Evolutionary conservation across 2,888 invertebrate species (phyloP).

Genomic region (Dermolepida albohirtum): DNA sequence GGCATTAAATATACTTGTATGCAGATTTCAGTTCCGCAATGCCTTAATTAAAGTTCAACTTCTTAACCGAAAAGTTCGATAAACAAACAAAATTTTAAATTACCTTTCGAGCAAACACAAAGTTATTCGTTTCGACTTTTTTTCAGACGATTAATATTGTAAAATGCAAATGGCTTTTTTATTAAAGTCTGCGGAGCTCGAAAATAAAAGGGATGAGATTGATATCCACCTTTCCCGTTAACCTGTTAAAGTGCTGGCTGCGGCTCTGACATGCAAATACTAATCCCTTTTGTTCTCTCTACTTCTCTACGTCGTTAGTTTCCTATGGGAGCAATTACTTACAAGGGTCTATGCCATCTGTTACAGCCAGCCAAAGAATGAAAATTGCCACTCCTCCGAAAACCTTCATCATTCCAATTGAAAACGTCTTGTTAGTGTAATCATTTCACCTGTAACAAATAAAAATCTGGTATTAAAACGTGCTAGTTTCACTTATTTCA

Average conservation of each 20-base stretch:
- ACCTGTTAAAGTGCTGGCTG: conserved; percentile 47
- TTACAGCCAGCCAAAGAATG: conserved; percentile 52
- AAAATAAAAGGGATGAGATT: conserved; percentile 47
- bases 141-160: conserved; percentile 51
- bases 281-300: conserved; percentile 53
- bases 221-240: conserved; percentile 43
- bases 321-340: conserved; percentile 55
- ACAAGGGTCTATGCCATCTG: conserved; percentile 59
- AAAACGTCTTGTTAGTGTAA: conserved; percentile 43
- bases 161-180: conserved; percentile 56
- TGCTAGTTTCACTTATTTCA: neutral
- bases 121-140: conserved; percentile 45
- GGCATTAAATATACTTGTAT: conserved; percentile 6
- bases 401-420: conserved; percentile 51
- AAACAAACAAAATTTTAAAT: conserved; percentile 38
- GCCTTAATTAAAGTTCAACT: conserved; percentile 39
- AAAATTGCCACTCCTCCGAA: conserved; percentile 48
- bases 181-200: conserved; percentile 49
- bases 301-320: conserved; percentile 48
- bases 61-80: conserved; percentile 32
- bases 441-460: conserved; percentile 54
- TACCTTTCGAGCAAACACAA: conserved; percentile 32
- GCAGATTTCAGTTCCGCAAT: conserved; percentile 22
- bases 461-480: conserved; percentile 17
- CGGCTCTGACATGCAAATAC: conserved; percentile 56